Conservation (phyloP, 2,888 invertebrate genomes). For the Hypolimnas misippus region DNA sequence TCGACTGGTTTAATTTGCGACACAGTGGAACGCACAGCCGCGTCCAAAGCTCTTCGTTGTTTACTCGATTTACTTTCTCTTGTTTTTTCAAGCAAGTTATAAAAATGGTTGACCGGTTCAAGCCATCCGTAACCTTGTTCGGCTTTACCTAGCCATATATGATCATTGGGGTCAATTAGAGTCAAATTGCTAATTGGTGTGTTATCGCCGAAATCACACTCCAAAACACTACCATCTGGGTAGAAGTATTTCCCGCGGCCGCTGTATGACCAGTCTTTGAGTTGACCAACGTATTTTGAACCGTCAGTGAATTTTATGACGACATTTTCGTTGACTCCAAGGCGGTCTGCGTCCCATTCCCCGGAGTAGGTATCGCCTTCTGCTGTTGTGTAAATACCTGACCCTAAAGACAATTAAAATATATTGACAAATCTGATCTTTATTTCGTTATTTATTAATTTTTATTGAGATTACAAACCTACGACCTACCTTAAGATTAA, state of each 20-base stretch:
- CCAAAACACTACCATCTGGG: slow-evolving; percentile 76
- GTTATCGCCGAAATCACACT: slow-evolving; percentile 79
- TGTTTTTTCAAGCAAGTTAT: slow-evolving; percentile 61
- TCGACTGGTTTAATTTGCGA: slow-evolving; percentile 25
- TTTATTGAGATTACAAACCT: too few relatives aligned
- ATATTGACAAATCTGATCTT: neutral
- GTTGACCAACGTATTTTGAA: slow-evolving; percentile 74
- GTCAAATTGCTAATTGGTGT: slow-evolving; percentile 70
- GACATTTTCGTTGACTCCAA: slow-evolving; percentile 63
- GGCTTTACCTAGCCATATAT: slow-evolving; percentile 79
- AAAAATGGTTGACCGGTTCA: slow-evolving; percentile 72
- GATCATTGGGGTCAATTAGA: slow-evolving; percentile 79
- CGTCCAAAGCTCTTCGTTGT: slow-evolving; percentile 7
- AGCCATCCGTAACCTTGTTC: slow-evolving; percentile 69
- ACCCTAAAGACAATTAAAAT: slow-evolving; percentile 55
- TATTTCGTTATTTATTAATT: too few relatives aligned
- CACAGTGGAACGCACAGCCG: slow-evolving; percentile 12
- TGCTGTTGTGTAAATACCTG: slow-evolving; percentile 82
- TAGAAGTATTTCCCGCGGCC: slow-evolving; percentile 79
- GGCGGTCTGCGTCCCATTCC: slow-evolving; percentile 81
- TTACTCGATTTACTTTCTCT: slow-evolving; percentile 42
- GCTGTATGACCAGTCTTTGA: slow-evolving; percentile 76
- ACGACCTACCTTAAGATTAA: too few relatives aligned
- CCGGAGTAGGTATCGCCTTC: slow-evolving; percentile 84
- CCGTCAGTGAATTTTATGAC: slow-evolving; percentile 73